A percentile compares a stretch with the other conserved stretches of the same genome.
These are phyloP conservation scores for Formica selysi DNA, from an alignment of 1,140 invertebrate genomes.

Conservation along the genomic window DNA sequence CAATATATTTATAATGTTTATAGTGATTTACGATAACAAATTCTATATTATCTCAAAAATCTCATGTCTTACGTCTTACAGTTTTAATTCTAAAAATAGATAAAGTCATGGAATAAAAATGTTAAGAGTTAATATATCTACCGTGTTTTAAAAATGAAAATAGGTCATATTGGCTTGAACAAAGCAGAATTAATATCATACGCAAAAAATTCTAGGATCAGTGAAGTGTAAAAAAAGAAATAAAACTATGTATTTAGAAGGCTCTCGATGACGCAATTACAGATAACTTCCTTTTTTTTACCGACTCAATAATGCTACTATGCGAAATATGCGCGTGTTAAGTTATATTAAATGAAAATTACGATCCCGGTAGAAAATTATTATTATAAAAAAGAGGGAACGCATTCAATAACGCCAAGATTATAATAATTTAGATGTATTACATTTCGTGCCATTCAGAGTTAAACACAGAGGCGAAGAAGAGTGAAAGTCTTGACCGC, in stretches of 20 bases:
- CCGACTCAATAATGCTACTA: not conserved
- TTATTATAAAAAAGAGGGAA: not conserved
- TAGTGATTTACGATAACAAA: not conserved
- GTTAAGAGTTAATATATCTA: not conserved
- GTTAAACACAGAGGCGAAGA: conserved; percentile 35
- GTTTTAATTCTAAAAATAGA: not conserved
- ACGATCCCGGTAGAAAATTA: not conserved
- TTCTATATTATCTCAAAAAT: conserved; percentile 9
- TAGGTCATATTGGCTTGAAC: not conserved
- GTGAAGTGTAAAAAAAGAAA: not conserved
- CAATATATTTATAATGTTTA: not conserved
- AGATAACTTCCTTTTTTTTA: not conserved
- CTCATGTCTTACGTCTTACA: not conserved
- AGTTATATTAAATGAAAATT: not conserved
- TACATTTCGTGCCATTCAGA: not conserved
- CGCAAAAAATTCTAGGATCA: not conserved
- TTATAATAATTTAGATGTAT: not conserved
- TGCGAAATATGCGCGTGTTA: not conserved
- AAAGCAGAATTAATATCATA: not conserved
- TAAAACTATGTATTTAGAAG: not conserved
- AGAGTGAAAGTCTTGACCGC: conserved; percentile 33
- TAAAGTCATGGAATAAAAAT: not conserved
- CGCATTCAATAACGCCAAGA: not conserved
- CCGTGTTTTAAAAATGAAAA: conserved; percentile 27
- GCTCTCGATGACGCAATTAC: not conserved